Evolutionary conservation across 64 coral and sea anemone species (phyloP).

Genomic region (Stichodactyla helianthus): DNA sequence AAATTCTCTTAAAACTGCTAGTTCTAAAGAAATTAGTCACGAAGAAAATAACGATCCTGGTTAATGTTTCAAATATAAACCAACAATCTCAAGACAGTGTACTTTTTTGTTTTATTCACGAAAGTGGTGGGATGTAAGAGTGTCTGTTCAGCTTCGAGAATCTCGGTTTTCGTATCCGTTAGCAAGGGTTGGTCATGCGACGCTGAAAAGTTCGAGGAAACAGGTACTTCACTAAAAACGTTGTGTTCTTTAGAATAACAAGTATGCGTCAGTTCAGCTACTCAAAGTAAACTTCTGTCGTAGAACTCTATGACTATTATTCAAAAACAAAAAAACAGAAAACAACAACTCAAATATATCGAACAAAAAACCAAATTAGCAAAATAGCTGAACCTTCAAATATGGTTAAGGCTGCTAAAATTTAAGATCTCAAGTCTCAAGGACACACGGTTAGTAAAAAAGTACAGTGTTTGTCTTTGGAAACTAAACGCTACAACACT

Average conservation of each 20-base stretch:
- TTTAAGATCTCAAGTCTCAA: neutral
- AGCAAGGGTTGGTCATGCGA: neutral
- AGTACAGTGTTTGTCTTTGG: neutral
- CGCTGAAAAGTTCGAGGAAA: neutral
- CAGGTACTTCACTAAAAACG: conserved; percentile 1
- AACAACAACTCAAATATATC: neutral
- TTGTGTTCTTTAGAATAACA: neutral
- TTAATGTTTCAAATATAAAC: conserved; percentile 29
- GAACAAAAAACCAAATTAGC: too few species aligned
- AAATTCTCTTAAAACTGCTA: conserved; percentile 70
- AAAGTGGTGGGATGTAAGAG: neutral
- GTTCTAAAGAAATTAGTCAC: conserved; percentile 70
- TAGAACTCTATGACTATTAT: neutral
- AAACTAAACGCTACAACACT: neutral
- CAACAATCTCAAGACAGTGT: neutral
- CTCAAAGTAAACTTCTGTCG: neutral
- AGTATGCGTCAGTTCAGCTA: neutral
- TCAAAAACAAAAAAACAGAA: neutral
- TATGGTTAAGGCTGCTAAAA: neutral
- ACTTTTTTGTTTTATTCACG: neutral
- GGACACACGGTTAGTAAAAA: neutral
- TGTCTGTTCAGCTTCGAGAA: neutral
- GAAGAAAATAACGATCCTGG: conserved; percentile 48
- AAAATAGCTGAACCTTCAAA: too few species aligned
- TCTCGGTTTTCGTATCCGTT: neutral